Percentiles rank a stretch among this genome's conserved stretches.
Evolutionary conservation across 2,797 vertebrate species (phyloP).

Genomic region (Hypotaenidia philippensis): DNA sequence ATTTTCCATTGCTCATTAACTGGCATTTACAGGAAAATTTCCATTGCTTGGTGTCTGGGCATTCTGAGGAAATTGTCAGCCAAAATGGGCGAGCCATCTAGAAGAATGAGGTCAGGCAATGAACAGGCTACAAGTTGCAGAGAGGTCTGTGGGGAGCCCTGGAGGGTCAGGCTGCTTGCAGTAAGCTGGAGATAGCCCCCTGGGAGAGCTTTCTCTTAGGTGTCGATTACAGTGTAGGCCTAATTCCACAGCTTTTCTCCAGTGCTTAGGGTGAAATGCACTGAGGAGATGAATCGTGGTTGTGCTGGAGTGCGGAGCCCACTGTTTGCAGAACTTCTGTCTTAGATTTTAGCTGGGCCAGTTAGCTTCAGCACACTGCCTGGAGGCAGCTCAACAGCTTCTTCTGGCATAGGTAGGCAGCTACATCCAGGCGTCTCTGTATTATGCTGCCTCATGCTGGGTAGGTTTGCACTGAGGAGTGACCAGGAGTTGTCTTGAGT

Average conservation of each 20-base stretch:
- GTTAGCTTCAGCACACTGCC: neutral
- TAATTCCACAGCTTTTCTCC: neutral
- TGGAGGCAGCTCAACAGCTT: neutral
- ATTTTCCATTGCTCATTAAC: constrained; percentile 65
- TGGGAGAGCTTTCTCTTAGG: neutral
- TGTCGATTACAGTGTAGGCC: neutral
- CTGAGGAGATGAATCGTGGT: neutral
- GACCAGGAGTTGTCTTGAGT: neutral
- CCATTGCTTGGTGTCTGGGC: constrained; percentile 48
- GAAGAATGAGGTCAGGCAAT: constrained; percentile 26
- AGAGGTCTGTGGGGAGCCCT: neutral
- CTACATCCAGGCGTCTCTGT: rapidly evolving
- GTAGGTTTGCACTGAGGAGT: neutral
- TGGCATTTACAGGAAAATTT: constrained; percentile 54
- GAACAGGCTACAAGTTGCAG: neutral
- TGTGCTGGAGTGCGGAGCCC: rapidly evolving
- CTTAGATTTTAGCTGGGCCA: neutral
- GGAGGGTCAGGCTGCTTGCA: neutral
- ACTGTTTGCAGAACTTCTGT: neutral
- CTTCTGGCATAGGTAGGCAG: neutral
- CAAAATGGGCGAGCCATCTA: constrained; percentile 27
- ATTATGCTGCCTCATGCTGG: neutral
- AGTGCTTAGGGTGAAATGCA: neutral
- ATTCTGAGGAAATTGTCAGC: constrained; percentile 42
- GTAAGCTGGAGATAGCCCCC: neutral